Evolutionary conservation across 1,140 invertebrate genomes (phyloP).

Genomic region (Neodiprion fabricii): DNA sequence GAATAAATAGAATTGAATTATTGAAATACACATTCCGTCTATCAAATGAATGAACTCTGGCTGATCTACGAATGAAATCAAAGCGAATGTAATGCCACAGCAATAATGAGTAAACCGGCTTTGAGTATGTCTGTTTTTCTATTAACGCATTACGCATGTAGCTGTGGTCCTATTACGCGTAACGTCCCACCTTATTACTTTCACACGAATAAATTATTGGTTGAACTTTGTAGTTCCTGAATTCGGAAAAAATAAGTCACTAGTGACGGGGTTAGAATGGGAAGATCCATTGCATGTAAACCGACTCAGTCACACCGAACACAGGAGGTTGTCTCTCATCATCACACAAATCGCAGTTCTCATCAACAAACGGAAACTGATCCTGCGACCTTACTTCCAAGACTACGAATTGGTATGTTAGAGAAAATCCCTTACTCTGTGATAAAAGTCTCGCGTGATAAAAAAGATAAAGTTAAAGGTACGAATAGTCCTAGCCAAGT

Average conservation of each 20-base stretch:
- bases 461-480: background rate
- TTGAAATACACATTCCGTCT: no score
- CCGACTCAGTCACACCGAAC: conserved; percentile 66
- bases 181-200: no score
- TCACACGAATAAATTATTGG: background rate
- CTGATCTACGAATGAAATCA: no score
- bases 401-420: conserved; percentile 72
- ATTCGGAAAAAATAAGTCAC: conserved; percentile 55
- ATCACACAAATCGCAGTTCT: conserved; percentile 70
- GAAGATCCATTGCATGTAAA: conserved; percentile 68
- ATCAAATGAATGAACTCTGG: no score
- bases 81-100: no score
- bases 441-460: background rate
- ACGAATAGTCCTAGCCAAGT: background rate
- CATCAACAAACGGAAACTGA: conserved; percentile 62
- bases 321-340: conserved; percentile 67
- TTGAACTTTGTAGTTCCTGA: conserved; percentile 53
- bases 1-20: no score
- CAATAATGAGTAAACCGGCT: no score
- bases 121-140: no score
- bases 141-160: no score
- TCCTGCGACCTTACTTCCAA: conserved; percentile 75
- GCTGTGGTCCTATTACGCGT: no score
- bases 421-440: conserved; percentile 1
- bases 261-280: conserved; percentile 67